Conservation (phyloP, 2,797 vertebrate species). For the Gorsachius magnificus region DNA sequence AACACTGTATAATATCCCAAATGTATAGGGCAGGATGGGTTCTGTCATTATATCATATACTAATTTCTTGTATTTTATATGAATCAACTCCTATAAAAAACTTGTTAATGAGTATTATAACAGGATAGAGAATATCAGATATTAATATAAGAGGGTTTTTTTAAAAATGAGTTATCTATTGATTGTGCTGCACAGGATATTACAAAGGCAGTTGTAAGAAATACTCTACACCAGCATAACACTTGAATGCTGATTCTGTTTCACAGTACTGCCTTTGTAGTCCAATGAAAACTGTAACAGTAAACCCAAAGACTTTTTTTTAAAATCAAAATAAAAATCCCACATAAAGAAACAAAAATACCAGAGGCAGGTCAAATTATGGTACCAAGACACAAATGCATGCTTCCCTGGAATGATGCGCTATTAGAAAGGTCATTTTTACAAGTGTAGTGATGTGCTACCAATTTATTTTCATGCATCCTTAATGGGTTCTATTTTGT, state of each 20-base stretch:
- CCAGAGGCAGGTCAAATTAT: background rate
- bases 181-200: background rate
- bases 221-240: background rate
- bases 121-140: background rate
- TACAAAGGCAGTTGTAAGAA: background rate
- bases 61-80: background rate
- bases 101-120: background rate
- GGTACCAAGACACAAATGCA: background rate
- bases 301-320: background rate
- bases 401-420: background rate
- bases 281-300: background rate
- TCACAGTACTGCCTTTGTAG: background rate
- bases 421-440: background rate
- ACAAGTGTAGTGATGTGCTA: background rate
- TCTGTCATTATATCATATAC: background rate
- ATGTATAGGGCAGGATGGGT: background rate
- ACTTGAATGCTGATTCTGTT: background rate
- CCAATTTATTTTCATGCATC: conserved; percentile 1
- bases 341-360: background rate
- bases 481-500: background rate
- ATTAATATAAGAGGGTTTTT: background rate
- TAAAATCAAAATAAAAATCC: background rate
- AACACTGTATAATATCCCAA: background rate
- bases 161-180: background rate
- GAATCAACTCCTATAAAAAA: background rate